Percentiles rank a stretch among this genome's conserved stretches.
These are phyloP conservation scores for Xylocampa areola DNA, from an alignment of 2,888 invertebrate genomes.

Conservation along the genomic window DNA sequence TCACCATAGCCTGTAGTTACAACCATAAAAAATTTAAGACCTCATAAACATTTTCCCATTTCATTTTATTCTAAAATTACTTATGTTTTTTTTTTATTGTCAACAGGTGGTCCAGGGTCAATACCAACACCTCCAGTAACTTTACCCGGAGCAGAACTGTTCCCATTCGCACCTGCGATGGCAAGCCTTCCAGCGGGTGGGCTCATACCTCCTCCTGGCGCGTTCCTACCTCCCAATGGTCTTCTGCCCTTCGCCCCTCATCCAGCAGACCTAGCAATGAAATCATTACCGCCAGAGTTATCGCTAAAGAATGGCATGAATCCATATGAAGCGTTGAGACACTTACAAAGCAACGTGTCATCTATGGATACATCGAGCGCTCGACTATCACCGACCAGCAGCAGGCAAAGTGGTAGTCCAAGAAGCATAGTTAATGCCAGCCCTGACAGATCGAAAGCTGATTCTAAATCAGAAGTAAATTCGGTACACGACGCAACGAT, in stretches of 20 bases:
- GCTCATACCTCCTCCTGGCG: conserved; percentile 89
- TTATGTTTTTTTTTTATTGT: conserved; percentile 67
- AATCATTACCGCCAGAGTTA: conserved; percentile 85
- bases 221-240: conserved; percentile 88
- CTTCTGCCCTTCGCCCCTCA: conserved; percentile 89
- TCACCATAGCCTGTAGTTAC: conserved; percentile 6
- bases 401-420: conserved; percentile 89
- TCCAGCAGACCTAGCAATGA: conserved; percentile 86
- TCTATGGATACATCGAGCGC: conserved; percentile 85
- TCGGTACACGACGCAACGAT: conserved; percentile 91
- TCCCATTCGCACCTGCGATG: conserved; percentile 83
- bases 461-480: conserved; percentile 90
- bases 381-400: conserved; percentile 89
- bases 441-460: conserved; percentile 87
- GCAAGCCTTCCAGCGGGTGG: conserved; percentile 83
- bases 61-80: not conserved
- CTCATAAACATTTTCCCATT: not conserved
- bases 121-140: conserved; percentile 78
- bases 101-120: conserved; percentile 83
- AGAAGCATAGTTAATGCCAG: conserved; percentile 80
- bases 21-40: conserved; percentile 2
- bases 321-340: conserved; percentile 89
- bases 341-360: conserved; percentile 83
- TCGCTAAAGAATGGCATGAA: conserved; percentile 88
- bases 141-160: conserved; percentile 83